These are phyloP conservation scores for Ictidomys tridecemlineatus DNA, from an alignment of 2,113 vertebrate genomes.

Conservation along the genomic window DNA sequence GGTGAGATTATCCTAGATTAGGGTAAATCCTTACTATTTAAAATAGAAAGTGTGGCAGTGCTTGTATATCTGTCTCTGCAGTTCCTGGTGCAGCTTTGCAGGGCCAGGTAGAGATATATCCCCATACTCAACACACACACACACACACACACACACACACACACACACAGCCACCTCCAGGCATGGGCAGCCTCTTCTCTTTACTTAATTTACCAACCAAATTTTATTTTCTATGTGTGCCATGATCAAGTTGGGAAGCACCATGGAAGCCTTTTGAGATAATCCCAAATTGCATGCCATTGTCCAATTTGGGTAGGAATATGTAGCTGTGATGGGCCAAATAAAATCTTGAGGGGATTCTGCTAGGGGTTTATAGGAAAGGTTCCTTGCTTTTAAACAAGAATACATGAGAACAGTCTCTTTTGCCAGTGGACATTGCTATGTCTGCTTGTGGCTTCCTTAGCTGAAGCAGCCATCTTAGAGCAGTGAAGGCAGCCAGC, in stretches of 20 bases:
- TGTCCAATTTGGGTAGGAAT: background rate
- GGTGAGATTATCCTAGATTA: background rate
- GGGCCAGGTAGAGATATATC: background rate
- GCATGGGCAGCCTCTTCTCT: background rate
- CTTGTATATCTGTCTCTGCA: background rate
- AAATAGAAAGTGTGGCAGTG: background rate
- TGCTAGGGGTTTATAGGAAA: background rate
- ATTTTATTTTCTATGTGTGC: slow-evolving; percentile 15
- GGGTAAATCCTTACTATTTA: slow-evolving; percentile 13
- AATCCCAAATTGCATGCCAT: background rate
- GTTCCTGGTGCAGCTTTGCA: background rate
- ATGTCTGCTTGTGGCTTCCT: background rate
- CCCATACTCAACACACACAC: background rate
- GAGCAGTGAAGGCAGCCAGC: background rate
- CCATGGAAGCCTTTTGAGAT: background rate
- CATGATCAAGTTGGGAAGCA: slow-evolving; percentile 10
- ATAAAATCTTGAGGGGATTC: background rate
- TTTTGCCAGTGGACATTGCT: background rate
- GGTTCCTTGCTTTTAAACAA: background rate
- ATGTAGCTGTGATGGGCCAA: background rate
- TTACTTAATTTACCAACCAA: slow-evolving; percentile 1
- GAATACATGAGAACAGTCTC: background rate
- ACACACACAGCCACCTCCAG: background rate
- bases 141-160: background rate
- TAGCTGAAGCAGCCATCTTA: background rate